Evolutionary conservation across 2,113 vertebrate genomes (phyloP).

Genomic region (Candoia aspera): DNA sequence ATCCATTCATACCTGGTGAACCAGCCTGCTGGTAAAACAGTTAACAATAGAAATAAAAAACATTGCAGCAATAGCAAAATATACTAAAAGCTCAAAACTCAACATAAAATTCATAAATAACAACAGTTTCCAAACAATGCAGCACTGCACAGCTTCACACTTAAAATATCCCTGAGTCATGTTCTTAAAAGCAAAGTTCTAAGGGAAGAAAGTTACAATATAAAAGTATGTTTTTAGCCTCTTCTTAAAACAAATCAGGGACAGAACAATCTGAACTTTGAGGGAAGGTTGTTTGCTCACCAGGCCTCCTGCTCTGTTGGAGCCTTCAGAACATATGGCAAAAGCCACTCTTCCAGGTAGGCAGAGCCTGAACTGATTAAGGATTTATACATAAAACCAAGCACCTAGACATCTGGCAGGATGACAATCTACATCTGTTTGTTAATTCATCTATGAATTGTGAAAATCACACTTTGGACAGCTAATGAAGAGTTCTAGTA

Average conservation of each 20-base stretch:
- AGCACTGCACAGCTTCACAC: background rate
- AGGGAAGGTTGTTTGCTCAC: background rate
- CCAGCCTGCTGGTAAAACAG: background rate
- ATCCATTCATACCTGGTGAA: background rate
- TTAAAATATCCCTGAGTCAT: background rate
- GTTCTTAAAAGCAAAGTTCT: background rate
- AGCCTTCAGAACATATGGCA: background rate
- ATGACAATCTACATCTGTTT: background rate
- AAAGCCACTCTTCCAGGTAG: background rate
- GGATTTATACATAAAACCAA: background rate
- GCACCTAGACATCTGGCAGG: background rate
- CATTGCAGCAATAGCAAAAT: background rate
- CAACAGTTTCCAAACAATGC: background rate
- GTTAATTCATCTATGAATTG: background rate
- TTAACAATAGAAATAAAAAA: background rate
- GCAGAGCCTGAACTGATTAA: background rate
- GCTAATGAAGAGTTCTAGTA: background rate
- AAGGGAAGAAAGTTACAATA: background rate
- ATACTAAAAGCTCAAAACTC: background rate
- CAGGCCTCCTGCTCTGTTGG: background rate
- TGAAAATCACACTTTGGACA: background rate
- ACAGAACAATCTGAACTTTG: background rate
- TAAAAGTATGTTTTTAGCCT: background rate
- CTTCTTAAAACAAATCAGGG: background rate
- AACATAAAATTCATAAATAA: background rate